Percentiles rank a stretch among this genome's conserved stretches.
Conservation (phyloP, 2,113 vertebrate genomes). For the Pelobates fuscus region DNA sequence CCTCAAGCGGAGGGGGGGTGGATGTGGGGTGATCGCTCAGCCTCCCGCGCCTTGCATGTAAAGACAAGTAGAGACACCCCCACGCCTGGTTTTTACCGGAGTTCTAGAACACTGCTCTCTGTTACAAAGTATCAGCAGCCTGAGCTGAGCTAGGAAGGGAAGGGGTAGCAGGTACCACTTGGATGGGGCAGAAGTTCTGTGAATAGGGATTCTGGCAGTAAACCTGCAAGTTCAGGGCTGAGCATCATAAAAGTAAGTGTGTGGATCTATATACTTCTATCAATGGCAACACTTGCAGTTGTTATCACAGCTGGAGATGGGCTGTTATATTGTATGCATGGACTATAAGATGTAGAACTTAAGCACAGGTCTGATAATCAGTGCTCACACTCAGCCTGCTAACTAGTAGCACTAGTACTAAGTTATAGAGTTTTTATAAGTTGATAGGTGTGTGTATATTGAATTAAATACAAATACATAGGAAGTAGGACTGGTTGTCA, state of each 20-base stretch:
- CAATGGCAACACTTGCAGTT: background rate
- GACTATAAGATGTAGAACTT: no score
- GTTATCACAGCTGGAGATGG: no score
- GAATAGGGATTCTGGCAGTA: background rate
- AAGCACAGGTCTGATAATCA: no score
- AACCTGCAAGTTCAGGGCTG: background rate
- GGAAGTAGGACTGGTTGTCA: no score
- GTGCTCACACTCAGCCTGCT: no score
- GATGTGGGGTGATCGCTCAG: background rate
- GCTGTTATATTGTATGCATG: no score
- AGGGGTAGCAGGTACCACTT: background rate
- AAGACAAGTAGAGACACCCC: background rate
- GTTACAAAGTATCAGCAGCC: conserved; percentile 8
- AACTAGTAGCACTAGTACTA: no score
- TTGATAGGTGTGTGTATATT: no score
- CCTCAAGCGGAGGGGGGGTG: conserved; percentile 10
- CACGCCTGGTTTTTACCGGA: background rate
- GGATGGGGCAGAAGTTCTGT: background rate
- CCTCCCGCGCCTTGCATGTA: background rate
- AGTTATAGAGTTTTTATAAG: no score
- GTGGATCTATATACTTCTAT: background rate
- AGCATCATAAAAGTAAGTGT: conserved; percentile 4
- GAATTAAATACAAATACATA: no score
- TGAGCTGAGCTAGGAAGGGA: background rate
- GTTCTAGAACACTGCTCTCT: background rate